Percentiles rank a stretch among this genome's conserved stretches.
phyloP scores from a whole-genome alignment of 2,888 invertebrate species.

The Belgica antarctica region DNA sequence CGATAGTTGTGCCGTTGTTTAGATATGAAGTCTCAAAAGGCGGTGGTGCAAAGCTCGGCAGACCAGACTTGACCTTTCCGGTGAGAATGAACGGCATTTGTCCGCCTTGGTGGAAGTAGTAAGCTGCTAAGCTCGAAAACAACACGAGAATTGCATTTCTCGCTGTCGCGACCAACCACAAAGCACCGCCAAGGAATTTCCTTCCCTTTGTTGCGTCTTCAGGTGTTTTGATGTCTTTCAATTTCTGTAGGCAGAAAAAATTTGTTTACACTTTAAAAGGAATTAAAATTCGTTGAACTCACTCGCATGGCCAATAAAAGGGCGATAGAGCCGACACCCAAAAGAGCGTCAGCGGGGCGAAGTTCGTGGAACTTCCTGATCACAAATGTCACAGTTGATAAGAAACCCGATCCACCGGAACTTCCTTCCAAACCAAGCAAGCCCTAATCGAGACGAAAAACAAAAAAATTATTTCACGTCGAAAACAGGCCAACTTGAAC shows the following conservation, averaged over 20 bases:
- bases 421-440: slow-evolving; percentile 71
- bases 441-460: slow-evolving; percentile 50
- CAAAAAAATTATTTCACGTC: no score
- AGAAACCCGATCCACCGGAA: slow-evolving; percentile 64
- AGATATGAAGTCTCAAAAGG: slow-evolving; percentile 64
- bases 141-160: slow-evolving; percentile 82
- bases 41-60: slow-evolving; percentile 67
- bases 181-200: slow-evolving; percentile 57
- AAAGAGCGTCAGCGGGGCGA: slow-evolving; percentile 65
- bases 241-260: slow-evolving; percentile 59
- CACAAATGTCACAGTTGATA: slow-evolving; percentile 72
- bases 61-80: slow-evolving; percentile 68
- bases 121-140: slow-evolving; percentile 60
- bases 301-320: slow-evolving; percentile 74
- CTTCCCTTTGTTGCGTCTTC: slow-evolving; percentile 53
- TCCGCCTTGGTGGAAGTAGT: slow-evolving; percentile 59
- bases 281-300: slow-evolving; percentile 51
- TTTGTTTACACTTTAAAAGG: slow-evolving; percentile 29
- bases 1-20: slow-evolving; percentile 49
- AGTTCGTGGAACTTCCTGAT: slow-evolving; percentile 67
- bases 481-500: no score
- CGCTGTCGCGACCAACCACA: slow-evolving; percentile 78
- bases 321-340: slow-evolving; percentile 72
- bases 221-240: slow-evolving; percentile 65
- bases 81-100: slow-evolving; percentile 69